Evolutionary conservation across 1,140 invertebrate species (phyloP), one percentile per base, ranked within the genome.

Genomic region (Cherax destructor): DNA sequence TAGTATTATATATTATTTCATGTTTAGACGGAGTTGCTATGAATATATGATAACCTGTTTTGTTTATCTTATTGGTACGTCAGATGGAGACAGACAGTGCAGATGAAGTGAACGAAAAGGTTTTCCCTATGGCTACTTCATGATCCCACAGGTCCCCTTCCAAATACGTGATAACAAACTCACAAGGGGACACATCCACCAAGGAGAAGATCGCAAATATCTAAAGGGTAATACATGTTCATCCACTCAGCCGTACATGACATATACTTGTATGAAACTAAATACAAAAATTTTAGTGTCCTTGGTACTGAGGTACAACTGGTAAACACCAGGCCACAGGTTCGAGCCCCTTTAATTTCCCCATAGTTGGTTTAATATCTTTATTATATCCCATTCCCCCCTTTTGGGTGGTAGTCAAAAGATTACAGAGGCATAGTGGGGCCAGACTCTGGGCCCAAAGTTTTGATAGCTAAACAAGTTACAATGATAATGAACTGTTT

Each of bases 61-160:
- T 80, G 41, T 49, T n/a, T 69, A 1, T 47, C 13, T 85, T n/a
- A 24, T 56, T 47, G 30, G 83, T 52, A 47, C 52, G 21, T n/a
- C 18, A 88, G 79, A 41, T 88, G 79, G 49, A 88, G 13, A 49
- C 30, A 18, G 78, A 88, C 0, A 65, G 21, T 13, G 30, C 24
- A 10, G 77, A 77, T 2, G 78, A 81, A 7, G 16, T 49, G 0
- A 78, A 41, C 9, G 61, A 30, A 88, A 88, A 56, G 86, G 79
- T 10, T 88, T 88, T 65, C 86, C 86, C 13, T 88, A 74, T 41
- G 86, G 86, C 1, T 88, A 72, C 65, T 88, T 83, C 49, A 52
- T 49, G 86, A 49, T 81, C 6, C 86, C 86, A 7, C 78, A 78
- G n/a, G 61, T 72, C 61, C 7, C 24, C 65, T 18, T 16, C 78